Conservation (phyloP, 2,888 invertebrate species). For the Ligdia adustata region DNA sequence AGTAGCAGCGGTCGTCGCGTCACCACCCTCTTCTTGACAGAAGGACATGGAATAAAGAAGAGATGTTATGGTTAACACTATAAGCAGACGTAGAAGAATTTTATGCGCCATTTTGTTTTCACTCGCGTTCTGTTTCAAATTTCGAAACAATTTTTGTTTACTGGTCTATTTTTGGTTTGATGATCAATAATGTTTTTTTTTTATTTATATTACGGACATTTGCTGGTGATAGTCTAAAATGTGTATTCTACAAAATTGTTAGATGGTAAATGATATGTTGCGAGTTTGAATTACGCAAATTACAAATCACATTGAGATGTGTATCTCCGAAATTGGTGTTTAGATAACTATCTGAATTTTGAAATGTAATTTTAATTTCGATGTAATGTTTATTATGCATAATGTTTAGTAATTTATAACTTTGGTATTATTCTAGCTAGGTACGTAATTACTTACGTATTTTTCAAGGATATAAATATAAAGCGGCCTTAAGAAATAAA, state of each 20-base stretch:
- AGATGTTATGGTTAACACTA: conserved; percentile 46
- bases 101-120: conserved; percentile 39
- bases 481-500: too few species aligned
- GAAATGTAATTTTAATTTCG: conserved; percentile 13
- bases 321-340: conserved; percentile 28
- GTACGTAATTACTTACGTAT: too few species aligned
- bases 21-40: conserved; percentile 59
- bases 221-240: not conserved
- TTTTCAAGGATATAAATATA: too few species aligned
- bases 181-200: conserved; percentile 3
- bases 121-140: conserved; percentile 1
- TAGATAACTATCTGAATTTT: conserved; percentile 38
- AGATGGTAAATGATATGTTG: conserved; percentile 26
- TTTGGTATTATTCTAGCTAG: too few species aligned
- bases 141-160: not conserved
- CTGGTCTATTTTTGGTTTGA: not conserved
- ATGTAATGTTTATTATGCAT: not conserved
- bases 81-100: conserved; percentile 43
- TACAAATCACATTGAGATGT: conserved; percentile 34
- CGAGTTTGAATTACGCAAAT: conserved; percentile 15
- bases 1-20: conserved; percentile 58
- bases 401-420: too few species aligned
- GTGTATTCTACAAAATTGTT: conserved; percentile 15
- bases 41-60: conserved; percentile 48
- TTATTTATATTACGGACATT: conserved; percentile 22